phyloP scores from a whole-genome alignment of 2,888 invertebrate species.

The Nephrotoma guestfalica region DNA sequence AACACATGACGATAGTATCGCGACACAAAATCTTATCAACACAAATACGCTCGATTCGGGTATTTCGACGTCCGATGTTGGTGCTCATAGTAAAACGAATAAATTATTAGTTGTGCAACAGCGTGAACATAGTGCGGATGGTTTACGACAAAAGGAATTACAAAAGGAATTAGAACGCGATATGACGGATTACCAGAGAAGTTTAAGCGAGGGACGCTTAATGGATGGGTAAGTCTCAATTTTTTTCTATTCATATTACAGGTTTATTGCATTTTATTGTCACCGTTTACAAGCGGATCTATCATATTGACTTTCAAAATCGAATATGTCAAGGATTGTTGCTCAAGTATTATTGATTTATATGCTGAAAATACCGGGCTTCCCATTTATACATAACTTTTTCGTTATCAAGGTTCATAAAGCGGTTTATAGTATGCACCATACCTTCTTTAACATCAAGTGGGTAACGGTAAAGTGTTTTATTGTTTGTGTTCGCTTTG shows the following conservation, averaged over 20 bases:
- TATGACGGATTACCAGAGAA: slow-evolving; percentile 31
- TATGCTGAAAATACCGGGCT: not conserved
- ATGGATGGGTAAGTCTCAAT: slow-evolving; percentile 25
- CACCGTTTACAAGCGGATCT: too few species aligned
- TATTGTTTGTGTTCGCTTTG: not conserved
- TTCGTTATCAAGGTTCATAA: not conserved
- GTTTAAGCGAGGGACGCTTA: slow-evolving; percentile 29
- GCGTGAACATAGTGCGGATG: slow-evolving; percentile 9
- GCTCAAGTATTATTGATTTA: too few species aligned
- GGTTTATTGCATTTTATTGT: too few species aligned
- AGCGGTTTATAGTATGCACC: not conserved
- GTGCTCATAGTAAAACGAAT: not conserved
- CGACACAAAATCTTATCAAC: slow-evolving; percentile 12
- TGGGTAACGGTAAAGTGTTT: not conserved
- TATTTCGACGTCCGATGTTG: not conserved
- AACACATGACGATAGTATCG: slow-evolving; percentile 12
- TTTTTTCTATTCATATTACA: not conserved
- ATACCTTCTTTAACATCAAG: too few species aligned
- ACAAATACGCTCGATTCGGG: slow-evolving; percentile 11
- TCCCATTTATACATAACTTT: not conserved
- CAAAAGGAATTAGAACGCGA: slow-evolving; percentile 15
- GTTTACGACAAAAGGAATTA: slow-evolving; percentile 6
- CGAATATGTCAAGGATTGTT: too few species aligned
- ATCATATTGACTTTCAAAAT: too few species aligned
- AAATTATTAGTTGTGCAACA: slow-evolving; percentile 2